A percentile compares a stretch with the other conserved stretches of the same genome.
phyloP scores from a whole-genome alignment of 2,888 invertebrate genomes.

The Drosophila maculinotata region DNA sequence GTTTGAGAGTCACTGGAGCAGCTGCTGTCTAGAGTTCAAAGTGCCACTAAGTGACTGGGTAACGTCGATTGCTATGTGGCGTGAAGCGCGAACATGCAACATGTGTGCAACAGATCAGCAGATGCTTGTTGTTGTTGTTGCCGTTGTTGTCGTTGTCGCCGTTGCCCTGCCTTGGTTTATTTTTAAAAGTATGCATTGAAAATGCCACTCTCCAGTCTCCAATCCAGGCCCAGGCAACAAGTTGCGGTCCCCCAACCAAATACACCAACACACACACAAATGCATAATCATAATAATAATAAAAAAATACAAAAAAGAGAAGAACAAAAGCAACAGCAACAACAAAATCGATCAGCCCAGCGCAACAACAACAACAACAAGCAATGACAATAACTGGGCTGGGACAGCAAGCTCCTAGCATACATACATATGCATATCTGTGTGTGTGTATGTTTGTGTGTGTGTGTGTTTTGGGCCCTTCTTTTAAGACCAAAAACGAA shows the following conservation, averaged over 20 bases:
- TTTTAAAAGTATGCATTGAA: slow-evolving; percentile 56
- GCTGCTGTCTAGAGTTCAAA: slow-evolving; percentile 60
- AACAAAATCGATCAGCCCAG: slow-evolving; percentile 54
- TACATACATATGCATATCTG: slow-evolving; percentile 3
- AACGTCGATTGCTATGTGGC: slow-evolving; percentile 46
- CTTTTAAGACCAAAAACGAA: slow-evolving; percentile 64
- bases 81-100: slow-evolving; percentile 50
- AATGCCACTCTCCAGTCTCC: slow-evolving; percentile 57
- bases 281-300: slow-evolving; percentile 45
- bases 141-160: slow-evolving; percentile 21
- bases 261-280: slow-evolving; percentile 21
- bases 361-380: slow-evolving; percentile 43
- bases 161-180: slow-evolving; percentile 64
- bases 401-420: slow-evolving; percentile 38
- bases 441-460: slow-evolving; percentile 17
- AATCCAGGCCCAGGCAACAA: slow-evolving; percentile 59
- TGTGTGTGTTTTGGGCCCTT: slow-evolving; percentile 61
- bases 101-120: slow-evolving; percentile 58
- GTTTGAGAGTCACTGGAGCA: slow-evolving; percentile 57
- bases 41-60: slow-evolving; percentile 76
- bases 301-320: slow-evolving; percentile 30
- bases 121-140: slow-evolving; percentile 34
- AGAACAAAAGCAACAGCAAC: slow-evolving; percentile 42
- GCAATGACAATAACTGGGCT: slow-evolving; percentile 63
- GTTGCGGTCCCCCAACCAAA: slow-evolving; percentile 59